Evolutionary conservation across 2,113 vertebrate species (phyloP).

Genomic region (Dasyornis broadbenti): DNA sequence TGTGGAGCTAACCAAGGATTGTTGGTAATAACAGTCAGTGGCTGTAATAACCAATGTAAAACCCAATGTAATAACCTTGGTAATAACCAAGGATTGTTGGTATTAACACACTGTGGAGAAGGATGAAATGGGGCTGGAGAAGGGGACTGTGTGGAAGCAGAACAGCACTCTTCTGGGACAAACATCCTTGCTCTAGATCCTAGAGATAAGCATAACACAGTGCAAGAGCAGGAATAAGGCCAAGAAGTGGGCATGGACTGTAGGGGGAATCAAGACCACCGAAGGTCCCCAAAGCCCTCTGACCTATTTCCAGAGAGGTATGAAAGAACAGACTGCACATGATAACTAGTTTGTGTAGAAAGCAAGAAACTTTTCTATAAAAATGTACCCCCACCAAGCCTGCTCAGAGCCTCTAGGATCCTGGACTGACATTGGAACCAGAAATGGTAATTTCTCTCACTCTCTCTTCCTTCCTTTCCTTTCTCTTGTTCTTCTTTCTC

Average conservation of each 20-base stretch:
- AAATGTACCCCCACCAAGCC: not conserved
- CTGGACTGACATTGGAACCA: not conserved
- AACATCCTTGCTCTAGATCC: not conserved
- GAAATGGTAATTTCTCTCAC: not conserved
- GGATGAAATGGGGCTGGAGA: not conserved
- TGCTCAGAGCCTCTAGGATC: not conserved
- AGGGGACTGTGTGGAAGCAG: not conserved
- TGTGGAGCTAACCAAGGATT: not conserved
- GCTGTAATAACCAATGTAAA: no score
- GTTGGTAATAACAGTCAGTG: not conserved
- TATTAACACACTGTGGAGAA: not conserved
- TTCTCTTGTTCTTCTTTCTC: not conserved
- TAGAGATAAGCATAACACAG: not conserved
- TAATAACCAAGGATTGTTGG: not conserved
- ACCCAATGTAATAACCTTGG: no score
- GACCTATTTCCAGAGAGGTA: accelerated
- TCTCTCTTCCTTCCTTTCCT: not conserved
- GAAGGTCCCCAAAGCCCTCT: not conserved
- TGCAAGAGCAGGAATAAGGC: not conserved
- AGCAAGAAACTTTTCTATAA: not conserved
- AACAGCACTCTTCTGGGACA: not conserved
- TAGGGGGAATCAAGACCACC: not conserved
- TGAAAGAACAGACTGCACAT: not conserved
- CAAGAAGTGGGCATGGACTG: not conserved
- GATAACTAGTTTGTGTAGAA: not conserved